A percentile compares a stretch with the other conserved stretches of the same genome.
Conservation (phyloP, 2,113 vertebrate species). For the Benthochromis sp. region DNA sequence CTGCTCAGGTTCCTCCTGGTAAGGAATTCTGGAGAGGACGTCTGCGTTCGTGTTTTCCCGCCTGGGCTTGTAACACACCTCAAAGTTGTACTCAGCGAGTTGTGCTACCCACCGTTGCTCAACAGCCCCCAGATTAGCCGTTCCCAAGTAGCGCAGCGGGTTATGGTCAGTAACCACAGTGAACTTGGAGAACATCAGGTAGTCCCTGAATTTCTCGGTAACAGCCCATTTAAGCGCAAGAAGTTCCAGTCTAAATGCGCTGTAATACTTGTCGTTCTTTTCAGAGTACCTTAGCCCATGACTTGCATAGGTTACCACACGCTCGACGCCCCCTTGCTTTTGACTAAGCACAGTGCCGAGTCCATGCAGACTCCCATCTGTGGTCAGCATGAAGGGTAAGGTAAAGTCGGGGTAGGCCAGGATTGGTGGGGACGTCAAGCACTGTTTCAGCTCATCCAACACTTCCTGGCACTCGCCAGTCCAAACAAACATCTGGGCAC, state of each 20-base stretch:
- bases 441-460: no score
- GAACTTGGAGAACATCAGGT: background rate
- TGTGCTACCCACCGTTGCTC: background rate
- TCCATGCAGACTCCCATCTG: no score
- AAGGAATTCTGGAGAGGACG: background rate
- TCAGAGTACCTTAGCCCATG: background rate
- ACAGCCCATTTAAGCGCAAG: background rate
- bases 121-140: background rate
- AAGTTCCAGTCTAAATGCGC: background rate
- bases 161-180: background rate
- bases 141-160: background rate
- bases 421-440: no score
- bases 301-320: background rate
- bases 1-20: background rate
- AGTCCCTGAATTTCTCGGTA: background rate
- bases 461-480: no score
- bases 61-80: background rate
- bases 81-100: background rate
- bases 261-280: background rate
- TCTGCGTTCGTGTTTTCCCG: background rate
- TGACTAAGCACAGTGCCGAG: no score
- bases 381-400: no score
- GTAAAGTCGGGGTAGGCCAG: no score
- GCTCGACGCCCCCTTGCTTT: background rate
- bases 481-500: no score